These are phyloP conservation scores for Pseudochromis fuscus DNA, from an alignment of 2,797 vertebrate species.

Conservation along the genomic window DNA sequence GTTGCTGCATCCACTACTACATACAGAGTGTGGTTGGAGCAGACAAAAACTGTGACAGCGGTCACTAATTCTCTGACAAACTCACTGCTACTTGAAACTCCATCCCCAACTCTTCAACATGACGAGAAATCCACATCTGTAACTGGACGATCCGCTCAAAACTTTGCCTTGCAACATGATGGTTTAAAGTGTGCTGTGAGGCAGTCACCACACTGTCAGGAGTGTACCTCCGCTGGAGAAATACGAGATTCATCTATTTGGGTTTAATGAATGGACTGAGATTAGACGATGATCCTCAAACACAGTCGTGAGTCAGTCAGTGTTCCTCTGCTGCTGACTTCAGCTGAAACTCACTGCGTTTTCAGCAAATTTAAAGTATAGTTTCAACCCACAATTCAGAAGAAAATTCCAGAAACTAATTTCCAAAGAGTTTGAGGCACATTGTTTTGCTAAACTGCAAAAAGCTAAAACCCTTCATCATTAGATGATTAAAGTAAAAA, in stretches of 20 bases:
- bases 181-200: conserved; percentile 21
- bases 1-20: too few relatives aligned
- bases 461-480: conserved; percentile 26
- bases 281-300: conserved; percentile 8
- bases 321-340: background rate
- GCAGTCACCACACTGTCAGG: background rate
- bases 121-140: too few relatives aligned
- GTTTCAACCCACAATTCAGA: background rate
- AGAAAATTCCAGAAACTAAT: background rate
- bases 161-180: background rate
- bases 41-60: too few relatives aligned
- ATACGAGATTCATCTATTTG: background rate
- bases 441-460: conserved; percentile 11
- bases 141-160: background rate
- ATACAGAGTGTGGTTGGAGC: too few relatives aligned
- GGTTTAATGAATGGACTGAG: conserved; percentile 15
- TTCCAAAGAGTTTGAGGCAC: background rate
- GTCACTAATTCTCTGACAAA: too few relatives aligned
- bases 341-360: background rate
- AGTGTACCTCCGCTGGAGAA: background rate
- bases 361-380: conserved; percentile 2
- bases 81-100: too few relatives aligned
- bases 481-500: conserved; percentile 31
- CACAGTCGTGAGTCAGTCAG: background rate
- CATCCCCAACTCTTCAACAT: too few relatives aligned